A percentile compares a stretch with the other conserved stretches of the same genome.
Evolutionary conservation across 2,113 vertebrate species (phyloP).

Genomic region (Holacanthus passer): DNA sequence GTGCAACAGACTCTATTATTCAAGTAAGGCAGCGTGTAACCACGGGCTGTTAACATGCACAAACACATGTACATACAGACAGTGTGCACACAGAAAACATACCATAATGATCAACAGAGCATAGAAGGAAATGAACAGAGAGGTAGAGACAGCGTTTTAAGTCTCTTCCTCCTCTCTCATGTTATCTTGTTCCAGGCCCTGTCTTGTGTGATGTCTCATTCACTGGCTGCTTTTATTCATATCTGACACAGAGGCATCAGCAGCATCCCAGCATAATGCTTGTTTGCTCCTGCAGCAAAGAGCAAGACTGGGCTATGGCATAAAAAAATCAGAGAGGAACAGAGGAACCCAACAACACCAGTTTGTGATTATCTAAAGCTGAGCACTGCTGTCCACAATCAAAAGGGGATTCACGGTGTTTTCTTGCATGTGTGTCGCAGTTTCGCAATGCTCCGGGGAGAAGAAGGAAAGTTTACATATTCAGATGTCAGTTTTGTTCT

Average conservation of each 20-base stretch:
- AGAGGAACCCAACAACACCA: conserved; percentile 10
- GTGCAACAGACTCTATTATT: conserved; percentile 20
- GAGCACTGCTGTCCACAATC: neutral
- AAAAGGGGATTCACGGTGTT: neutral
- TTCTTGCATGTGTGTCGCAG: neutral
- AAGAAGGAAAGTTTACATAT: neutral
- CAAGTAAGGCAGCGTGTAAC: conserved; percentile 21
- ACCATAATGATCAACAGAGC: neutral
- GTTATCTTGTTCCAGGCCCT: neutral
- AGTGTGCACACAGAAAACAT: neutral
- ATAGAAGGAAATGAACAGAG: neutral
- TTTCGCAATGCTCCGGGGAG: neutral
- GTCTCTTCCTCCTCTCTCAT: neutral
- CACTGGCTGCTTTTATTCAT: conserved; percentile 19
- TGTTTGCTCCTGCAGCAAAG: conserved; percentile 28
- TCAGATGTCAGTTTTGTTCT: neutral
- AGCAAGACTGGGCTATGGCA: neutral
- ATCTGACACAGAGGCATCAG: neutral
- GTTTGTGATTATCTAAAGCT: conserved; percentile 27
- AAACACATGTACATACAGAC: neutral
- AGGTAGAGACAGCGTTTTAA: neutral
- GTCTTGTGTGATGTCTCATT: conserved; percentile 18
- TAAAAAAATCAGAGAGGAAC: conserved; percentile 2
- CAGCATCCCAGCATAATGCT: conserved; percentile 22
- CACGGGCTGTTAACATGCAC: conserved; percentile 4